A percentile compares a stretch with the other conserved stretches of the same genome.
Evolutionary conservation across 1,140 invertebrate genomes (phyloP).

Genomic region (Brachionus koreanus): DNA sequence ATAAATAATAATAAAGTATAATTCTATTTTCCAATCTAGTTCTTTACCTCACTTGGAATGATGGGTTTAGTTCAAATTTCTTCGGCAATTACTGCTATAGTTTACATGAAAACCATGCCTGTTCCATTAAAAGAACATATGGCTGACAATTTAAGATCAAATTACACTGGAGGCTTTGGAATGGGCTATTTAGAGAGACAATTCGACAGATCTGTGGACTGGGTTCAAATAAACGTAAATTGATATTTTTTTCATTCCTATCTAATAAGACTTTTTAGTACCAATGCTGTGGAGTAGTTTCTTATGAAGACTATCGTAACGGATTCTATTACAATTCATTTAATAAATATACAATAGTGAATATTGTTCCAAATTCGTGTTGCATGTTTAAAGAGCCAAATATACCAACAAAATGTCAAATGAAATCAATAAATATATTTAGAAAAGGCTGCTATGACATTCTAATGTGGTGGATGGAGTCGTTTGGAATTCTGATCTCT

Average conservation of each 20-base stretch:
- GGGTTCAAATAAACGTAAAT: slow-evolving; percentile 43
- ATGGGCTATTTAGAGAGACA: slow-evolving; percentile 40
- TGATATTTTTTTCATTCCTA: not conserved
- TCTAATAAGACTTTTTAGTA: slow-evolving; percentile 12
- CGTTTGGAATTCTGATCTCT: slow-evolving; percentile 6
- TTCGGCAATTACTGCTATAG: not conserved
- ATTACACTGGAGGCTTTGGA: slow-evolving; percentile 34
- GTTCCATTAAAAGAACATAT: slow-evolving; percentile 33
- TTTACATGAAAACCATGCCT: slow-evolving; percentile 34
- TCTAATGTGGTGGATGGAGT: slow-evolving; percentile 44
- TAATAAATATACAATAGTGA: slow-evolving; percentile 42
- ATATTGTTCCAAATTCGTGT: slow-evolving; percentile 33
- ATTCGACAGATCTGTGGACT: slow-evolving; percentile 41
- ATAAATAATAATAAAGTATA: not conserved
- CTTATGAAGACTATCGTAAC: slow-evolving; percentile 37
- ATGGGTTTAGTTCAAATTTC: slow-evolving; percentile 22
- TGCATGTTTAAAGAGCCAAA: slow-evolving; percentile 32
- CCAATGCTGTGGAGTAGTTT: slow-evolving; percentile 34
- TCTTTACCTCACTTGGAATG: slow-evolving; percentile 13
- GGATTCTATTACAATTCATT: slow-evolving; percentile 43
- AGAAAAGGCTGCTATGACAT: slow-evolving; percentile 42
- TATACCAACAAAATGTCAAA: slow-evolving; percentile 29
- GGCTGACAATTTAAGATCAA: slow-evolving; percentile 43
- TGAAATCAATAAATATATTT: slow-evolving; percentile 43
- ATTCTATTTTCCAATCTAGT: not conserved